phyloP scores from a whole-genome alignment of 2,888 invertebrate species.

The Acholoe squamosa region DNA sequence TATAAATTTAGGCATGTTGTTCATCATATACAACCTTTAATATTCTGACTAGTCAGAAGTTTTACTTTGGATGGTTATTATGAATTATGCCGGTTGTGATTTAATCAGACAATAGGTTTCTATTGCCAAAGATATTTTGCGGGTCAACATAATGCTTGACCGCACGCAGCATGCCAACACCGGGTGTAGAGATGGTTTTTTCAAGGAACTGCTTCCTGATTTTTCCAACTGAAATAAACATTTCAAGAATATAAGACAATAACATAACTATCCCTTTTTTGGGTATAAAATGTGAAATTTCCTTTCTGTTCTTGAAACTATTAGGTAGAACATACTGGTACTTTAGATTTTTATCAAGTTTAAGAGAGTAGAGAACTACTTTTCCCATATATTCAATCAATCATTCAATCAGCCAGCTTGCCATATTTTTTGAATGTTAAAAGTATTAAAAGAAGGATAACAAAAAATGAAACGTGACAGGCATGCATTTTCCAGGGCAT shows the following conservation, averaged over 20 bases:
- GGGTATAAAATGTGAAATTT: not conserved
- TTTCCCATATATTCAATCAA: too few relatives aligned
- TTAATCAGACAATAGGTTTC: conserved; percentile 87
- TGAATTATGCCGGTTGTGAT: not conserved
- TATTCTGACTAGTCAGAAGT: too few relatives aligned
- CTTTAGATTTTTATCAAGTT: not conserved
- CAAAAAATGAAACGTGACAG: too few relatives aligned
- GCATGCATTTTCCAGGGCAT: too few relatives aligned
- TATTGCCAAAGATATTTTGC: conserved; percentile 94
- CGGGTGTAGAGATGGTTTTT: conserved; percentile 91
- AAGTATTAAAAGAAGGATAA: too few relatives aligned
- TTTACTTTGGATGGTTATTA: too few relatives aligned
- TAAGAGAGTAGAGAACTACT: too few relatives aligned
- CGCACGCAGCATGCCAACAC: conserved; percentile 90
- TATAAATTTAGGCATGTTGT: too few relatives aligned
- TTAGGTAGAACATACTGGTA: not conserved
- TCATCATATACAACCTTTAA: too few relatives aligned
- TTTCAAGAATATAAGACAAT: not conserved
- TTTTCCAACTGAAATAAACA: conserved; percentile 89
- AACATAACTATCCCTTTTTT: not conserved
- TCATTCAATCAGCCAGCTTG: too few relatives aligned
- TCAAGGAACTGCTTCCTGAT: conserved; percentile 93
- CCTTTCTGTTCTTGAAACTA: conserved; percentile 1
- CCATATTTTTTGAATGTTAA: too few relatives aligned
- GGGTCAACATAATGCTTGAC: conserved; percentile 95